A percentile compares a stretch with the other conserved stretches of the same genome.
These are phyloP conservation scores for Calycopis cecrops DNA, from an alignment of 1,140 invertebrate genomes.

Conservation along the genomic window DNA sequence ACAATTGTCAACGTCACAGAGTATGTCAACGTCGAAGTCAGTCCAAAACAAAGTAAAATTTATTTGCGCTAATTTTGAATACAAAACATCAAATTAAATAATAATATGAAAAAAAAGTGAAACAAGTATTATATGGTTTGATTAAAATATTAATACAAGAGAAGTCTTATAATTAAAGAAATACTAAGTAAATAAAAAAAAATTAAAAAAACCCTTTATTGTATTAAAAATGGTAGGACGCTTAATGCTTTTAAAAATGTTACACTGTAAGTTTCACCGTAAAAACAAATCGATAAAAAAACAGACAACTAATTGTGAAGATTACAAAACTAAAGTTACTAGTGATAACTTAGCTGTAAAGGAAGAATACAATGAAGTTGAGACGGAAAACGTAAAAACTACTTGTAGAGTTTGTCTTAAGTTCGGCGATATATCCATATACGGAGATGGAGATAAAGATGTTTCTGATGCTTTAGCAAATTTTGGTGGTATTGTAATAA, in stretches of 20 bases:
- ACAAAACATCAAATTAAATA: not conserved
- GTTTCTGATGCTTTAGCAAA: constrained; percentile 38
- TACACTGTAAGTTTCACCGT: constrained; percentile 34
- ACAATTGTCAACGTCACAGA: too few species aligned
- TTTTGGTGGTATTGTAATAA: constrained; percentile 45
- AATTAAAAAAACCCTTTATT: not conserved
- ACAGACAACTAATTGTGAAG: not conserved
- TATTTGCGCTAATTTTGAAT: too few species aligned
- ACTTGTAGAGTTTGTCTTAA: constrained; percentile 60
- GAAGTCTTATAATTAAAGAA: too few species aligned
- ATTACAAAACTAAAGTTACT: not conserved
- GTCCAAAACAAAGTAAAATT: too few species aligned
- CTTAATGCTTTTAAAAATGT: constrained; percentile 41
- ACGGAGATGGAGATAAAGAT: constrained; percentile 32
- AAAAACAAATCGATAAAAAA: constrained; percentile 8
- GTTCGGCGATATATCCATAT: constrained; percentile 50
- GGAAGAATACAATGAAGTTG: not conserved
- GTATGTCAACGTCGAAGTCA: too few species aligned
- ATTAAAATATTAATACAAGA: too few species aligned
- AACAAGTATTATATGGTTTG: too few species aligned
- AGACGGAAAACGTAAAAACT: constrained; percentile 11
- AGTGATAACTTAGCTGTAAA: not conserved
- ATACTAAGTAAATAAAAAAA: not conserved
- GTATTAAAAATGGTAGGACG: constrained; percentile 37
- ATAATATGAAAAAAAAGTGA: not conserved